A percentile compares a stretch with the other conserved stretches of the same genome.
Evolutionary conservation across 1,140 invertebrate genomes (phyloP).

Genomic region (Colletes gigas): DNA sequence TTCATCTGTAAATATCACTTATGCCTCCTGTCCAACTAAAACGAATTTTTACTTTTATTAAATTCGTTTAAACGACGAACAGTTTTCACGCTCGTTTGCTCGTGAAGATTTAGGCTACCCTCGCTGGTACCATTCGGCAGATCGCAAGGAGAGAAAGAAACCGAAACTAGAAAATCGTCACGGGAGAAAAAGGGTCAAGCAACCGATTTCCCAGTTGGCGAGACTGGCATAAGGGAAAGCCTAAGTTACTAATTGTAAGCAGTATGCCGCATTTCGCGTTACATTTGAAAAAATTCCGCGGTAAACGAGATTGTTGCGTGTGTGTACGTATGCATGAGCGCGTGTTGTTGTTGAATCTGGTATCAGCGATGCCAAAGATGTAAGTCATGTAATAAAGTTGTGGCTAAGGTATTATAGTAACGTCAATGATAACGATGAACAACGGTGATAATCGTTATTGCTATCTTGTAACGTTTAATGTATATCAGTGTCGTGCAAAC

Average conservation of each 20-base stretch:
- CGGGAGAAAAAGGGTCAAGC: neutral
- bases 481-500: constrained; percentile 80
- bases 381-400: constrained; percentile 65
- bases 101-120: too few species aligned
- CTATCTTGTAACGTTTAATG: constrained; percentile 78
- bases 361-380: constrained; percentile 67
- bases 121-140: neutral
- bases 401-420: constrained; percentile 58
- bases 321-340: constrained; percentile 8
- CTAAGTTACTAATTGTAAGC: constrained; percentile 47
- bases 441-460: constrained; percentile 70
- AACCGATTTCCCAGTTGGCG: neutral
- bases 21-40: too few species aligned
- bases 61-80: too few species aligned
- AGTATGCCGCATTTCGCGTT: constrained; percentile 52
- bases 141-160: neutral
- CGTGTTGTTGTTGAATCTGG: constrained; percentile 61
- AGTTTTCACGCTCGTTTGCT: too few species aligned
- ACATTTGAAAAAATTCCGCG: constrained; percentile 16
- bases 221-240: constrained; percentile 22
- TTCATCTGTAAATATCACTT: too few species aligned
- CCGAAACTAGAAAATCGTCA: constrained; percentile 5
- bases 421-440: constrained; percentile 57
- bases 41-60: too few species aligned
- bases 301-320: constrained; percentile 35